Conservation (phyloP, 2,113 vertebrate species). For the Sciurus niger region DNA sequence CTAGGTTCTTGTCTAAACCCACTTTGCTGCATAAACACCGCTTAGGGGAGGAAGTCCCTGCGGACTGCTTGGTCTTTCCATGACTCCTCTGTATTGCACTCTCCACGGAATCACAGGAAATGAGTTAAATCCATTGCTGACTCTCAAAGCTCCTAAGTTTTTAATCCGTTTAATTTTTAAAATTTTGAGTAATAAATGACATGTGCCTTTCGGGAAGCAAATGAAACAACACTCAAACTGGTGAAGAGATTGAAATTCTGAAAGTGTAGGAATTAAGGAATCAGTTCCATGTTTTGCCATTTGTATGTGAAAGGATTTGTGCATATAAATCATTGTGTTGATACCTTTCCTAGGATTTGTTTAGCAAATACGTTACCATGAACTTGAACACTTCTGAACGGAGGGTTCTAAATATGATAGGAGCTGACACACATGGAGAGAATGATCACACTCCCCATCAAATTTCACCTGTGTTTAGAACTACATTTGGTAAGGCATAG, state of each 20-base stretch:
- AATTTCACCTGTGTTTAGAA: too few species aligned
- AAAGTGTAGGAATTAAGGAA: background rate
- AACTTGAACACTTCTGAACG: conserved; percentile 72
- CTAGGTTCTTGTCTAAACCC: accelerated
- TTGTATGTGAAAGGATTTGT: conserved; percentile 24
- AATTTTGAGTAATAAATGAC: background rate
- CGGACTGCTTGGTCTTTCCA: background rate
- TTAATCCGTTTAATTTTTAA: background rate
- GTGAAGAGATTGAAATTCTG: background rate
- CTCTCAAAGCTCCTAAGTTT: background rate
- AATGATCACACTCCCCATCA: background rate
- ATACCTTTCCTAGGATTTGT: conserved; percentile 56
- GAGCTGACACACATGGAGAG: conserved; percentile 37
- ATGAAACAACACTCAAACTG: conserved; percentile 28
- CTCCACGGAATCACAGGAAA: background rate
- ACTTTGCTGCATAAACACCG: background rate
- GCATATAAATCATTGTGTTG: background rate
- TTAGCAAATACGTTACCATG: conserved; percentile 68
- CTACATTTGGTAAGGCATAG: too few species aligned
- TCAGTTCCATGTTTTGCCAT: background rate
- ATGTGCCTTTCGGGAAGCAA: background rate
- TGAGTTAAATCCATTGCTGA: background rate
- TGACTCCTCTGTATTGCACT: background rate
- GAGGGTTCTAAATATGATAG: conserved; percentile 75
- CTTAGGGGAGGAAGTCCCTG: background rate